Conservation (phyloP, 2,797 vertebrate genomes). For the Semotilus atromaculatus region DNA sequence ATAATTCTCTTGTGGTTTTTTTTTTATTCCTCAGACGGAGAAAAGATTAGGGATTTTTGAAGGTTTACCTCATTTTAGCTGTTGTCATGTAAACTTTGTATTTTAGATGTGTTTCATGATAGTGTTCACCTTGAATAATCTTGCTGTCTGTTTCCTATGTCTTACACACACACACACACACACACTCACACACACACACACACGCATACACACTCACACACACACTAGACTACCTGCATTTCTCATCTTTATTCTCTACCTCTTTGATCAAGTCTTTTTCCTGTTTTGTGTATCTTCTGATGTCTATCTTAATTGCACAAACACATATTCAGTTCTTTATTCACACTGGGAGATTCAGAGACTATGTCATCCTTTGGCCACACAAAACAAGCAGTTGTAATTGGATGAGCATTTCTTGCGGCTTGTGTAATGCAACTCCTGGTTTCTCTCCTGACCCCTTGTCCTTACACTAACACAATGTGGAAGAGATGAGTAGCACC, state of each 20-base stretch:
- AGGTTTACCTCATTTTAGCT: conserved; percentile 62
- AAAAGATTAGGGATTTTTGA: conserved; percentile 36
- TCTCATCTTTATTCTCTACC: conserved; percentile 55
- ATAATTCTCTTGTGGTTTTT: neutral
- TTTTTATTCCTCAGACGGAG: neutral
- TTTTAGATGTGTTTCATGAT: conserved; percentile 74
- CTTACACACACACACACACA: conserved; percentile 5
- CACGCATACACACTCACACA: neutral
- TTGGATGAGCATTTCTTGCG: conserved; percentile 61
- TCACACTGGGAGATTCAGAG: conserved; percentile 11
- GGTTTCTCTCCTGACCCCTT: conserved; percentile 56
- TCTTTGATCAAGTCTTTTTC: conserved; percentile 67
- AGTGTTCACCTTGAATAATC: conserved; percentile 71
- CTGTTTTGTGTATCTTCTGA: conserved; percentile 56
- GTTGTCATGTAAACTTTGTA: conserved; percentile 76
- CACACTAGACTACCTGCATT: conserved; percentile 60
- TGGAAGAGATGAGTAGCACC: conserved; percentile 52
- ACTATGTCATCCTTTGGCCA: conserved; percentile 55
- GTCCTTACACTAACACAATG: conserved; percentile 49
- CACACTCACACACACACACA: no score
- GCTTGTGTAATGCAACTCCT: conserved; percentile 56
- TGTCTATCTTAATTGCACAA: conserved; percentile 68
- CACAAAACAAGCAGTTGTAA: conserved; percentile 59
- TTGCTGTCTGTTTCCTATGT: conserved; percentile 59
- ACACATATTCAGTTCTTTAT: conserved; percentile 51